Evolutionary conservation across 1,140 invertebrate species (phyloP).

Genomic region (Drosophila sechellia): DNA sequence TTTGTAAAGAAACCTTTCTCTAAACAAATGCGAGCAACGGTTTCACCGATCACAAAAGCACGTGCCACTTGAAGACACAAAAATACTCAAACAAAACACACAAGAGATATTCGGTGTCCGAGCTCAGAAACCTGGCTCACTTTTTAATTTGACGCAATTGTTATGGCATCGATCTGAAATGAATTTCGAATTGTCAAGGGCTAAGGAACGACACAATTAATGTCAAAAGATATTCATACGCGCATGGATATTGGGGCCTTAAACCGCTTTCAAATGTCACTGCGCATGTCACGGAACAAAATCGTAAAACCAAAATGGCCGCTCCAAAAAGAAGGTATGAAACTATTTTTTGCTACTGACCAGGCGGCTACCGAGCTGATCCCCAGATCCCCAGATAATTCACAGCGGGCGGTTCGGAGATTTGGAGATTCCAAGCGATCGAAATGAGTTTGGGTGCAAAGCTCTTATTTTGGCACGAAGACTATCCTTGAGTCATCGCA

Average conservation of each 20-base stretch:
- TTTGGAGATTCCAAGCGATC: conserved; percentile 5
- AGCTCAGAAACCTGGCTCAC: conserved; percentile 39
- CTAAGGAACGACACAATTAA: conserved; percentile 75
- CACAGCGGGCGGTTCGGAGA: conserved; percentile 34
- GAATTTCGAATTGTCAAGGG: conserved; percentile 65
- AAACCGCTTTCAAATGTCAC: conserved; percentile 78
- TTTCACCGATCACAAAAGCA: conserved; percentile 76
- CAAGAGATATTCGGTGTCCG: conserved; percentile 16
- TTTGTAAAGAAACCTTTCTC: conserved; percentile 74
- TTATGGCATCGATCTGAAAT: conserved; percentile 70
- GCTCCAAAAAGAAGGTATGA: conserved; percentile 44
- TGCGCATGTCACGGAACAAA: conserved; percentile 53
- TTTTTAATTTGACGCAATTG: conserved; percentile 81
- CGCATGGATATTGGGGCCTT: conserved; percentile 43
- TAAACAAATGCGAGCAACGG: conserved; percentile 75
- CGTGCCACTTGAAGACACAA: conserved; percentile 73
- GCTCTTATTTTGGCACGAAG: conserved; percentile 26
- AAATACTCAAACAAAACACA: conserved; percentile 39
- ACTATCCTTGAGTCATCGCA: conserved; percentile 51
- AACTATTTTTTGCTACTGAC: conserved; percentile 50
- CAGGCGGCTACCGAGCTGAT: conserved; percentile 43
- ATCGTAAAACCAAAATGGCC: conserved; percentile 49
- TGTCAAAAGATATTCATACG: conserved; percentile 60
- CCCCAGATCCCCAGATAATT: conserved; percentile 20
- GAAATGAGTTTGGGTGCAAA: conserved; percentile 24